phyloP scores from a whole-genome alignment of 2,888 invertebrate species.

The Sinhomidia bicolor region DNA sequence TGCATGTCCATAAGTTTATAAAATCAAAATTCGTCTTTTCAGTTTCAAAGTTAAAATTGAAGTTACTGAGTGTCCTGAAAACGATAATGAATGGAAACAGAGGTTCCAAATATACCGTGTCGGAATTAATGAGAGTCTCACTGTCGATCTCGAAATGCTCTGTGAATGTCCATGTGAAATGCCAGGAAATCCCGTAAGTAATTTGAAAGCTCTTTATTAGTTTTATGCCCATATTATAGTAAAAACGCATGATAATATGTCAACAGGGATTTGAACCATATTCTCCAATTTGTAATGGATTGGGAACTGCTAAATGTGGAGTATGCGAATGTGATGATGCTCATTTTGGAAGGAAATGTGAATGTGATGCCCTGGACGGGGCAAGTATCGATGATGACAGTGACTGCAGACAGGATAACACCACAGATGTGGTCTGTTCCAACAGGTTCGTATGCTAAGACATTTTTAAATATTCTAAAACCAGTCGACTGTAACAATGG shows the following conservation, averaged over 20 bases:
- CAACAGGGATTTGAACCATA: constrained; percentile 40
- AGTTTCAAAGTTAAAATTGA: constrained; percentile 72
- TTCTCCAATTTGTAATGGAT: constrained; percentile 55
- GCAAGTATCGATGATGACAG: constrained; percentile 62
- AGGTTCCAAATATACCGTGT: constrained; percentile 83
- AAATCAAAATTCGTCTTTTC: not conserved
- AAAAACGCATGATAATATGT: too few relatives aligned
- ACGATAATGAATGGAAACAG: constrained; percentile 70
- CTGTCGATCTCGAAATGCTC: constrained; percentile 83
- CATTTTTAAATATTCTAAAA: not conserved
- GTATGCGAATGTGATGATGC: constrained; percentile 82
- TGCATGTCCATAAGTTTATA: not conserved
- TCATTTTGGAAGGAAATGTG: constrained; percentile 81
- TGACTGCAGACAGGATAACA: constrained; percentile 46
- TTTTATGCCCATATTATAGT: too few relatives aligned
- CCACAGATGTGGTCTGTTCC: constrained; percentile 73
- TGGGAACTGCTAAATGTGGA: constrained; percentile 69
- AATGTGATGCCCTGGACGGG: constrained; percentile 79
- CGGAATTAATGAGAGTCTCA: constrained; percentile 83
- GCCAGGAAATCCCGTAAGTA: constrained; percentile 53
- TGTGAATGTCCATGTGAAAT: constrained; percentile 84
- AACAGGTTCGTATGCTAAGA: constrained; percentile 59
- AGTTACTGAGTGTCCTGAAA: constrained; percentile 65
- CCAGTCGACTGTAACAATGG: too few relatives aligned
- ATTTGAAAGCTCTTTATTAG: too few relatives aligned